These are phyloP conservation scores for Eumeta japonica DNA, from an alignment of 1,140 invertebrate species.

Conservation along the genomic window DNA sequence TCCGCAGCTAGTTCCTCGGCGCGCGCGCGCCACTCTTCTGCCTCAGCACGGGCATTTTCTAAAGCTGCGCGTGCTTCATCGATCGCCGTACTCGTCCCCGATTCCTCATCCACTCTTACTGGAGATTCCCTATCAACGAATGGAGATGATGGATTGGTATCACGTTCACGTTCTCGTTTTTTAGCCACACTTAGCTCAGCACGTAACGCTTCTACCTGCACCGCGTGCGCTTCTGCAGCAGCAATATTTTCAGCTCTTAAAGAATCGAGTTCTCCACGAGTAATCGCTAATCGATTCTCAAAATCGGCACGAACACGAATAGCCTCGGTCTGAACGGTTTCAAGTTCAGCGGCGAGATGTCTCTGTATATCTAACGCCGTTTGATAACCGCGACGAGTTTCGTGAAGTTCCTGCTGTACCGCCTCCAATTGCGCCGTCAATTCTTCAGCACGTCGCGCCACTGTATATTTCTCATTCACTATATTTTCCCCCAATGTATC, in stretches of 20 bases:
- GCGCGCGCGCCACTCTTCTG: constrained; percentile 29
- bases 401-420: constrained; percentile 49
- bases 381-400: constrained; percentile 39
- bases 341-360: constrained; percentile 43
- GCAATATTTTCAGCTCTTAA: constrained; percentile 29
- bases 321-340: constrained; percentile 40
- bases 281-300: constrained; percentile 21
- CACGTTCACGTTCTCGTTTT: too few species aligned
- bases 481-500: constrained; percentile 35
- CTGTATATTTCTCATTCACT: constrained; percentile 37
- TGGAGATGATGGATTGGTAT: too few species aligned
- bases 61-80: constrained; percentile 31
- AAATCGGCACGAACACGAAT: constrained; percentile 29
- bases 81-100: constrained; percentile 31
- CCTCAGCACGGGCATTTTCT: constrained; percentile 27
- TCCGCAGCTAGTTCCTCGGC: constrained; percentile 34
- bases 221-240: constrained; percentile 26
- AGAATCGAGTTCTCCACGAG: constrained; percentile 43
- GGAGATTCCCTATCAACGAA: constrained; percentile 27
- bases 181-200: too few species aligned
- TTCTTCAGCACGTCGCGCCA: constrained; percentile 43
- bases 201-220: constrained; percentile 31
- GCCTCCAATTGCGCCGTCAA: constrained; percentile 35
- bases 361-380: constrained; percentile 48
- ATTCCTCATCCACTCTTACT: constrained; percentile 14